A percentile compares a stretch with the other conserved stretches of the same genome.
Conservation (phyloP, 2,888 invertebrate species). For the Heliconius ismenius region DNA sequence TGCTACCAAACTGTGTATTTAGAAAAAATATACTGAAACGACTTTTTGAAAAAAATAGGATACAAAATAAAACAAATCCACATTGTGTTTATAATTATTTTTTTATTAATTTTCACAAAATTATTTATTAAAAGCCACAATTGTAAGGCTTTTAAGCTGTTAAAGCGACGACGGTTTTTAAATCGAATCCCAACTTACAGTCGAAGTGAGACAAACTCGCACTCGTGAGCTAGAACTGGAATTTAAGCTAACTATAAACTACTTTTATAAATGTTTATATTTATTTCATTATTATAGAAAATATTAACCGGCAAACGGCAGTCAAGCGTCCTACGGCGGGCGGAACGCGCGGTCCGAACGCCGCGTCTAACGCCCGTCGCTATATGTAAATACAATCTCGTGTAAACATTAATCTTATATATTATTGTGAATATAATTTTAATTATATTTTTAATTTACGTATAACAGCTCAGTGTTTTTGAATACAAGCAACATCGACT, state of each 20-base stretch:
- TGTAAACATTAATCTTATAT: conserved; percentile 69
- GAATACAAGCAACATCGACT: conserved; percentile 76
- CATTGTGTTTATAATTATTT: conserved; percentile 66
- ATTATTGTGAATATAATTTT: conserved; percentile 77
- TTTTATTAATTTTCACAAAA: conserved; percentile 82
- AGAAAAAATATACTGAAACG: no score
- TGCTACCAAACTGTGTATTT: no score
- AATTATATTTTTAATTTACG: conserved; percentile 57
- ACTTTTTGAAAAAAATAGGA: not conserved
- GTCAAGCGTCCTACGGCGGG: conserved; percentile 68
- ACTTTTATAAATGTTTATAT: conserved; percentile 71
- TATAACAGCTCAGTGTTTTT: conserved; percentile 76
- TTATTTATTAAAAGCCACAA: conserved; percentile 81
- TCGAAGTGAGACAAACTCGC: conserved; percentile 46
- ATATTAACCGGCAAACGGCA: conserved; percentile 63
- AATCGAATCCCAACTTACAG: conserved; percentile 52
- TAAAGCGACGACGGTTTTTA: conserved; percentile 71
- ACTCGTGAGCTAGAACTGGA: conserved; percentile 68
- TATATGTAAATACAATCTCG: conserved; percentile 51
- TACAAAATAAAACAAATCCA: conserved; percentile 41
- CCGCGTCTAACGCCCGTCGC: conserved; percentile 7
- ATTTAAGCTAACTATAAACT: conserved; percentile 78
- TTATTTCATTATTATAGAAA: conserved; percentile 76
- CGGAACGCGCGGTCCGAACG: conserved; percentile 35
- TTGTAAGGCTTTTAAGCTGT: conserved; percentile 81